These are phyloP conservation scores for Lasioglossum morio DNA, from an alignment of 2,888 invertebrate genomes.

Conservation along the genomic window DNA sequence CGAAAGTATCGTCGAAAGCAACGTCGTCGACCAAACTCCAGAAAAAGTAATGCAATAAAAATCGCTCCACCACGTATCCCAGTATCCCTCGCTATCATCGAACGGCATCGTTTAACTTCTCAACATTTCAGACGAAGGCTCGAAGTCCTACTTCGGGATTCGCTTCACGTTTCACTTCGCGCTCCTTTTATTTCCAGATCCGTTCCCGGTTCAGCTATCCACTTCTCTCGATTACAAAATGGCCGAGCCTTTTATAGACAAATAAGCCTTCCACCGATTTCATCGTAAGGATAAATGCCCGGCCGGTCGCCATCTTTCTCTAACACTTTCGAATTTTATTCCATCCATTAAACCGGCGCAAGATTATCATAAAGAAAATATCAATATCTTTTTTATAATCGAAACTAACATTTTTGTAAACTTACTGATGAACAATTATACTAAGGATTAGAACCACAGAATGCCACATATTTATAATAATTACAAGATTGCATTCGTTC, in stretches of 20 bases:
- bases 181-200: conserved; percentile 11
- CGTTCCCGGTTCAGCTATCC: neutral
- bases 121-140: neutral
- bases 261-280: neutral
- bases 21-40: neutral
- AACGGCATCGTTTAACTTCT: neutral
- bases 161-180: conserved; percentile 13
- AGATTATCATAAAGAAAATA: neutral
- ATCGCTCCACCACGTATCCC: neutral
- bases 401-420: neutral
- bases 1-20: neutral
- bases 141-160: neutral
- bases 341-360: neutral
- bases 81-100: neutral
- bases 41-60: neutral
- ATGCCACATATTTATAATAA: too few relatives aligned
- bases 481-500: too few relatives aligned
- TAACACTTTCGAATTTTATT: neutral
- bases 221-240: conserved; percentile 7
- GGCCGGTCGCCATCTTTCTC: neutral
- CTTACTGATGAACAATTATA: neutral
- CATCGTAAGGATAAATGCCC: neutral
- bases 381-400: neutral
- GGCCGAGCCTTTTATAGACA: conserved; percentile 5
- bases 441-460: neutral